A percentile compares a stretch with the other conserved stretches of the same genome.
Evolutionary conservation across 2,797 vertebrate genomes (phyloP).

Genomic region (Lithobates sylvaticus): DNA sequence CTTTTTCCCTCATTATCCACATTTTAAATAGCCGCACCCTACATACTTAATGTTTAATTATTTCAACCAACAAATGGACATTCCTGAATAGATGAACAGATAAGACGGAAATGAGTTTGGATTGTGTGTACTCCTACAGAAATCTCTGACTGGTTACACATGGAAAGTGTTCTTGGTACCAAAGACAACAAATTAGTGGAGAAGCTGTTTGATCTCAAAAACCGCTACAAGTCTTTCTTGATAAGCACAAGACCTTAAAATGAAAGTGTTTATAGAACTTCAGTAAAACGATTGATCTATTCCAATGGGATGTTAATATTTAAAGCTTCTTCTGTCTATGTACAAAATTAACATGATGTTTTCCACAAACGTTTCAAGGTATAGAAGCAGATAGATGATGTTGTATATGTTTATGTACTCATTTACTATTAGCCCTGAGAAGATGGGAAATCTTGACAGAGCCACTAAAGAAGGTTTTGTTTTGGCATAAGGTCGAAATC

Average conservation of each 20-base stretch:
- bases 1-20: conserved; percentile 57
- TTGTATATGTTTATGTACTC: neutral
- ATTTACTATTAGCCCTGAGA: neutral
- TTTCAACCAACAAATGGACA: conserved; percentile 49
- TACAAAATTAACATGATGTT: conserved; percentile 2
- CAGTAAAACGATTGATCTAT: conserved; percentile 38
- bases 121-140: conserved; percentile 52
- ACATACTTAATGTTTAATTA: conserved; percentile 61
- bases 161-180: conserved; percentile 26
- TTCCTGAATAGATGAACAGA: conserved; percentile 57
- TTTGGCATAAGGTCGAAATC: no score
- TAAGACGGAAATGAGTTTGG: conserved; percentile 47
- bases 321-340: conserved; percentile 27
- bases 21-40: conserved; percentile 54
- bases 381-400: neutral
- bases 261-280: conserved; percentile 36
- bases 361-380: neutral
- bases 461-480: no score
- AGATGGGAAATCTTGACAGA: no score
- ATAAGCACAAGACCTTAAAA: conserved; percentile 18
- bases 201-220: conserved; percentile 34
- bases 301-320: conserved; percentile 25
- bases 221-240: conserved; percentile 19
- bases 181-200: conserved; percentile 40
- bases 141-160: conserved; percentile 35